Base-by-base conservation (phyloP, 1,140 invertebrate genomes). In the Nephotettix cincticeps region DNA sequence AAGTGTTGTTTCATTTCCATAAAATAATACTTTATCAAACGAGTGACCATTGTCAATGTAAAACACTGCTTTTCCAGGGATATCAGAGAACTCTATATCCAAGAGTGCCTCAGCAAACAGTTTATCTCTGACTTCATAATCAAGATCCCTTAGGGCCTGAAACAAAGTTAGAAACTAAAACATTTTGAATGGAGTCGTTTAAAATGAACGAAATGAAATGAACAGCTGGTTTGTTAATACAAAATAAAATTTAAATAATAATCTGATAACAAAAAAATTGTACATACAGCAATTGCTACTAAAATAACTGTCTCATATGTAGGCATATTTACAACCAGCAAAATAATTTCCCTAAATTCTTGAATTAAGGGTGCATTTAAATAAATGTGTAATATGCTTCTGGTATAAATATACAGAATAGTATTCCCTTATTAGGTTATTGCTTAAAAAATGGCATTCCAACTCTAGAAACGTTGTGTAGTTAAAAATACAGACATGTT, bases 61-160 rank as follows among this genome's bases (percentile, higher is more conserved):
- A 78, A 96, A 93, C 45, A 89, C 85, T 23, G 92, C 92, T 75
- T 88, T 88, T 61, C 93, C 88, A n/a, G 84, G 82, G 4, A 85
- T 80, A 77, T 90, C 87, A 71, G 84, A 82, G 70, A 93, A 89
- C 81, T 94, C 91, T 69, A 93, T 86, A 77, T 94, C 90, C 17
- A 94, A 83, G 14, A 95, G 74, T 71, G 87, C 87, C 81, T 96
- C 94, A 51, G 93, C 69, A 71, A 93, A 84, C 19, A 85, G 81
- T 79, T 88, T 91, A 54, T 94, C 91, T 74, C 89, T 88, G 0
- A 95, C 88, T 40, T 90, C 86, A 78, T 94, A 96, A 79, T 95
- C 93, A 74, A 93, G 81, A 76, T 93, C 89, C 79, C 88, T 87
- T 47, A 91, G 84, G 65, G 90, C 86, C 86, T 88, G 70, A 80